Percentiles rank a stretch among this genome's conserved stretches.
Evolutionary conservation across 92 coral and sea anemone genomes (phyloP).

Genomic region (Desmophyllum pertusum): DNA sequence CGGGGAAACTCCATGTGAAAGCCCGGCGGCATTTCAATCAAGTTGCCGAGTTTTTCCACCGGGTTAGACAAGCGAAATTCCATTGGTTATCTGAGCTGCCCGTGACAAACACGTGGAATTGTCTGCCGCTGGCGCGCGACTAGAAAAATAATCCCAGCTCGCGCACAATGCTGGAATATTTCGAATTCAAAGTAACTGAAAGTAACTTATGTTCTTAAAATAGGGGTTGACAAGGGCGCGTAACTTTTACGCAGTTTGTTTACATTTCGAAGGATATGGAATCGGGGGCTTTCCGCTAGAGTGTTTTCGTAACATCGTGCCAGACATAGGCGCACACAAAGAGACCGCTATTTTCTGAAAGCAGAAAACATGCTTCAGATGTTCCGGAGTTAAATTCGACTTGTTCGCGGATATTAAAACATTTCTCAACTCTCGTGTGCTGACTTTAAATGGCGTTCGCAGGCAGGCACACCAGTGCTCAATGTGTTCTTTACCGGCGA

Average conservation of each 20-base stretch:
- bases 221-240: neutral
- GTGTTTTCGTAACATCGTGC: constrained; percentile 9
- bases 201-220: constrained; percentile 29
- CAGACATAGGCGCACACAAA: constrained; percentile 12
- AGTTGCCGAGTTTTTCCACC: neutral
- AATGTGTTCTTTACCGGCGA: neutral
- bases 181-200: constrained; percentile 29
- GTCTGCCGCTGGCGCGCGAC: constrained; percentile 36
- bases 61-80: constrained; percentile 7
- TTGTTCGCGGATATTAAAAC: neutral
- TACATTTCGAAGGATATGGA: constrained; percentile 6
- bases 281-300: neutral
- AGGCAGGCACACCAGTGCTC: neutral
- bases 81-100: constrained; percentile 20
- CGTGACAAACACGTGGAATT: constrained; percentile 25
- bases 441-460: neutral
- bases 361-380: neutral
- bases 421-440: neutral
- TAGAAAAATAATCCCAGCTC: constrained; percentile 29
- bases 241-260: neutral
- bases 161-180: constrained; percentile 28
- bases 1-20: neutral
- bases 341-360: constrained; percentile 1
- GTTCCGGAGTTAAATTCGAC: neutral
- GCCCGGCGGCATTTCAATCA: neutral